Base-by-base conservation (phyloP, 2,888 invertebrate genomes). In the Deilephila elpenor region DNA sequence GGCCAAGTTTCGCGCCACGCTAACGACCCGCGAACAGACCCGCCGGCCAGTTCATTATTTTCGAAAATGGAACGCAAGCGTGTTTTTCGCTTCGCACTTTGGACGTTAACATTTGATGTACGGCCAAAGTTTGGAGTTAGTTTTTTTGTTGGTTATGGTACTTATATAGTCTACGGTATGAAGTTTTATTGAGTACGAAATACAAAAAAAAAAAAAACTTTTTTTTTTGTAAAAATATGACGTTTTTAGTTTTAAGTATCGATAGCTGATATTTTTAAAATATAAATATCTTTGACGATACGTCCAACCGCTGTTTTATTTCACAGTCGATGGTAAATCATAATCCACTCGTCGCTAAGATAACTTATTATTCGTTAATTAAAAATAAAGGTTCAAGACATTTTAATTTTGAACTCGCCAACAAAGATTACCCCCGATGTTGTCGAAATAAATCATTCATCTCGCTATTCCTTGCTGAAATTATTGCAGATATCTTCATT, bases 31-130 rank as follows among this genome's bases (percentile, higher is more conserved):
- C 76, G 82, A 87, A 85, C 85, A 89, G 88, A 89, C 87, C 89
- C 86, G 83, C 80, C 84, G 86, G 86, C 86, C 87, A 89, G 88
- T 93, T 91, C 90, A 93, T 93, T 93, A 93, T 93, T 92, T 91
- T 88, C 85, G 83, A 87, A 91, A 92, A 90, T 86, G 89, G 88
- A 87, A 84, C 86, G 84, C 83, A 81, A 80, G 82, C 79, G 82
- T 78, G 53, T 73, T 73, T 73, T 70, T 77, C 77, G 76, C 74
- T 76, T 79, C 78, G 78, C 74, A 78, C 76, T 80, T 80, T 81
- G 76, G 71, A 53, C 62, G 60, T 71, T 61, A 78, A 78, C 75
- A 76, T 76, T 78, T 83, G 83, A 82, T 82, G 75, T 82, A 82
- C 62, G 61, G 61, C 11, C 53, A 53, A 73, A 73, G 72, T 73